Evolutionary conservation across 2,113 vertebrate genomes (phyloP).

Genomic region (Trochalopteron elliotii): DNA sequence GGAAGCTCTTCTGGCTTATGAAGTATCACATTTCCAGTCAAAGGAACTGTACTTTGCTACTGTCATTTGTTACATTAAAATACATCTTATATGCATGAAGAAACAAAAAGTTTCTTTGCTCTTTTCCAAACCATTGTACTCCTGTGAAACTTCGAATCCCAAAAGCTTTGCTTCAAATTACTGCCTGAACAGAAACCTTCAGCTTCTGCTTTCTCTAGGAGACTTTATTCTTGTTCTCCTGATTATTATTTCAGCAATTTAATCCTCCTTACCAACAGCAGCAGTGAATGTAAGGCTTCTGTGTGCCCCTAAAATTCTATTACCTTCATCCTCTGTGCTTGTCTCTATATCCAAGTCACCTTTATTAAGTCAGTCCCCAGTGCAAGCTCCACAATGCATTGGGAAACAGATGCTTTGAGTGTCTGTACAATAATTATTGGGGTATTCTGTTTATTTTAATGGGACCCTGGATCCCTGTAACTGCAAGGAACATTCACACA

Average conservation of each 20-base stretch:
- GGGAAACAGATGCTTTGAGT: conserved; percentile 26
- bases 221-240: neutral
- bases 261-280: neutral
- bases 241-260: conserved; percentile 27
- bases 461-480: conserved; percentile 19
- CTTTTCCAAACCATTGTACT: neutral
- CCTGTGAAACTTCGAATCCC: neutral
- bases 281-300: neutral
- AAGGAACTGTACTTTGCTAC: neutral
- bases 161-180: neutral
- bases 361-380: conserved; percentile 22
- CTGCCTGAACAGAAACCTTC: neutral
- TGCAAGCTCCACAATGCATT: neutral
- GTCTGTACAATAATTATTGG: neutral
- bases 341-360: conserved; percentile 1
- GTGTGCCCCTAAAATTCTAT: conserved; percentile 5
- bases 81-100: neutral
- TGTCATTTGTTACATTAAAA: neutral
- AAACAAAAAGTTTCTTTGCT: neutral
- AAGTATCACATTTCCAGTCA: neutral
- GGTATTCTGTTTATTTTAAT: conserved; percentile 53
- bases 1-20: neutral
- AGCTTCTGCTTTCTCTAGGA: neutral
- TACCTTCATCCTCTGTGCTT: neutral
- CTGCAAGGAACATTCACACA: neutral